These are phyloP conservation scores for Linurgus olivaceus DNA, from an alignment of 2,797 vertebrate genomes.

Conservation along the genomic window DNA sequence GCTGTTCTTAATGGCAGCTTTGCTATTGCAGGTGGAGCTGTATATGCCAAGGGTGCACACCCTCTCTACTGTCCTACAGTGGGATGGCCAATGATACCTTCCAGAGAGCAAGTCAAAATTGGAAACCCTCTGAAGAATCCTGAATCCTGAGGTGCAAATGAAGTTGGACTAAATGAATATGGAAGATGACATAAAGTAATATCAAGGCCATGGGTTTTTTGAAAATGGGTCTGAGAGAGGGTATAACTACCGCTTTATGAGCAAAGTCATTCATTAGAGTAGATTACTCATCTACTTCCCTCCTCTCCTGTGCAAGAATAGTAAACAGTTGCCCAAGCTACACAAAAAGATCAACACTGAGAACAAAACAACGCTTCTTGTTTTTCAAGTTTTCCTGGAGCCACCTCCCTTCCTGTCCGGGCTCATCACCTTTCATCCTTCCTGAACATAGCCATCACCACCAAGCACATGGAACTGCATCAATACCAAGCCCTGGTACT, in stretches of 20 bases:
- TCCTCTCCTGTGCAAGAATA: constrained; percentile 19
- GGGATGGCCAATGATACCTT: background rate
- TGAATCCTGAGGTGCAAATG: background rate
- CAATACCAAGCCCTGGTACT: rapidly evolving
- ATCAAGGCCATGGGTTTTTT: background rate
- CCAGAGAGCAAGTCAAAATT: background rate
- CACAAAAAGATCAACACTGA: constrained; percentile 8
- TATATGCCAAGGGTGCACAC: background rate
- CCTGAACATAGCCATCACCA: background rate
- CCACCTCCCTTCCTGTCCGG: constrained; percentile 12
- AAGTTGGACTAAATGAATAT: background rate
- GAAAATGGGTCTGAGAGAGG: constrained; percentile 5
- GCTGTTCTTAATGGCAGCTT: background rate
- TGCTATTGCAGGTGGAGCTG: background rate
- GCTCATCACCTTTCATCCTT: background rate
- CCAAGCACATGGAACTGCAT: background rate
- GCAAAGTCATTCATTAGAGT: constrained; percentile 22
- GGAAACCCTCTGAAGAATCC: background rate
- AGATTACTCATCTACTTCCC: constrained; percentile 54
- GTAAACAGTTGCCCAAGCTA: constrained; percentile 32
- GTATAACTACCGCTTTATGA: constrained; percentile 8
- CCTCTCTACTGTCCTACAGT: background rate
- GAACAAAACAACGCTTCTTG: constrained; percentile 37
- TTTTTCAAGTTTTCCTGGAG: constrained; percentile 30
- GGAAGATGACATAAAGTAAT: background rate